Percentiles rank a stretch among this genome's conserved stretches.
phyloP scores from a whole-genome alignment of 2,888 invertebrate genomes.

The Buathra laborator region DNA sequence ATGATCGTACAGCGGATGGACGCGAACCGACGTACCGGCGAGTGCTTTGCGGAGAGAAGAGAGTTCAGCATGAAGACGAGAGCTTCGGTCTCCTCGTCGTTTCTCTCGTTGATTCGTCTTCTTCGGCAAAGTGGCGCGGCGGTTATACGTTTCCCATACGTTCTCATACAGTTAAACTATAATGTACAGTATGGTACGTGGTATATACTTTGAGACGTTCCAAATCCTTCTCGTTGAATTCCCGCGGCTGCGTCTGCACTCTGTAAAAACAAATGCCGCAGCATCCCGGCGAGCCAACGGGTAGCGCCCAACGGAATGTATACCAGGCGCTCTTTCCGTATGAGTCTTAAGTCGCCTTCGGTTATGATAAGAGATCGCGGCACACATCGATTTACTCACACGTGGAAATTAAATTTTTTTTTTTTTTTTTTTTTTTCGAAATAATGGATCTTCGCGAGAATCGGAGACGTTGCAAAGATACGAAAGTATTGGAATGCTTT shows the following conservation, averaged over 20 bases:
- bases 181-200: conserved; percentile 15
- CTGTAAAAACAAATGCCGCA: conserved; percentile 60
- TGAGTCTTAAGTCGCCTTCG: conserved; percentile 39
- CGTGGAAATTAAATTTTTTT: conserved; percentile 3
- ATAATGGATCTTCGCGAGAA: background rate
- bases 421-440: conserved; percentile 6
- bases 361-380: conserved; percentile 57
- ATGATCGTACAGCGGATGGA: conserved; percentile 56
- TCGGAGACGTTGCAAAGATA: conserved; percentile 26
- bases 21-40: conserved; percentile 38
- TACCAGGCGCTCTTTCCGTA: conserved; percentile 32
- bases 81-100: conserved; percentile 1
- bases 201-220: background rate
- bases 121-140: conserved; percentile 53
- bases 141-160: conserved; percentile 29
- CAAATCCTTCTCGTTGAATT: conserved; percentile 54
- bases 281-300: conserved; percentile 41
- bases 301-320: conserved; percentile 42
- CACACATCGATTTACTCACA: conserved; percentile 18
- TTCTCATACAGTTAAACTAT: conserved; percentile 26
- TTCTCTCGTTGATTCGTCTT: conserved; percentile 54
- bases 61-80: conserved; percentile 37
- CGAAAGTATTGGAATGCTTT: background rate
- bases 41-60: conserved; percentile 32
- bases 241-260: conserved; percentile 55